These are phyloP conservation scores for Neomorphus geoffroyi DNA, from an alignment of 2,797 vertebrate species.

Conservation along the genomic window DNA sequence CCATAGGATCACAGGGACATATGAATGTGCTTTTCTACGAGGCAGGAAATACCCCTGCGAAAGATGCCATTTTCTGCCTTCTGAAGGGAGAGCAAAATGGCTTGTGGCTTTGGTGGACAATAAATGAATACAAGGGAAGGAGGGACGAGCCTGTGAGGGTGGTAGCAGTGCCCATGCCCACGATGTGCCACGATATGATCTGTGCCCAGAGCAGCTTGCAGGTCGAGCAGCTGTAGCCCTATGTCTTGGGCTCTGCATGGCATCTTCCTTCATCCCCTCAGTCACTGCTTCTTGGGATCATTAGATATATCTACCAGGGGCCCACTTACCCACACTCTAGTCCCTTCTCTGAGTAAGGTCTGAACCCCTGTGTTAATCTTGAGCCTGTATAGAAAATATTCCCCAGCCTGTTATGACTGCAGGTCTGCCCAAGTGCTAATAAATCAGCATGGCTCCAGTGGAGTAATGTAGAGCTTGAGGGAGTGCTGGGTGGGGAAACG, in stretches of 20 bases:
- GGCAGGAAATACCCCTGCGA: neutral
- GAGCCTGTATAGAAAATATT: constrained; percentile 11
- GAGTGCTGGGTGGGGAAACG: neutral
- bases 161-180: neutral
- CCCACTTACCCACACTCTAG: neutral
- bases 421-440: neutral
- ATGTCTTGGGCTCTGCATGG: neutral
- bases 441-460: neutral
- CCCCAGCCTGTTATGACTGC: constrained; percentile 40
- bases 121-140: neutral
- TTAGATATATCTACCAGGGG: neutral
- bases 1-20: neutral
- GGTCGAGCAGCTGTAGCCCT: neutral
- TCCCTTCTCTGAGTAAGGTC: neutral
- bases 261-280: neutral
- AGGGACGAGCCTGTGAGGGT: neutral
- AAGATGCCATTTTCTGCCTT: neutral
- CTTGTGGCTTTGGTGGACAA: neutral
- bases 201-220: neutral
- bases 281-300: neutral
- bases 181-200: neutral
- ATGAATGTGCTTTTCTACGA: neutral
- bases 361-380: neutral
- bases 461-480: neutral
- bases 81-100: neutral